These are phyloP conservation scores for Luehdorfia chinensis DNA, from an alignment of 1,140 invertebrate genomes.

Conservation along the genomic window DNA sequence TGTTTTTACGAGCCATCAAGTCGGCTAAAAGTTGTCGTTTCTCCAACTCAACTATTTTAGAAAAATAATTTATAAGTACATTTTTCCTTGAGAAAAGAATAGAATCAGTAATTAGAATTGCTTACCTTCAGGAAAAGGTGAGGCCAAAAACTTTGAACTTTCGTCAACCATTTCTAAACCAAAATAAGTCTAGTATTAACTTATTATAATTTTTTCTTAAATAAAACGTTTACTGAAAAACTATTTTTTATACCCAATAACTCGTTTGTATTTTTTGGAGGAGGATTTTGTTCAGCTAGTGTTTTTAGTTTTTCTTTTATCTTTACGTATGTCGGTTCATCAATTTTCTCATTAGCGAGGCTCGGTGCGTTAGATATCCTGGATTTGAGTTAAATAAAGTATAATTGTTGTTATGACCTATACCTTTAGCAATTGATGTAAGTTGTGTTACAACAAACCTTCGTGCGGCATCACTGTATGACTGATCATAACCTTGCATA, in stretches of 20 bases:
- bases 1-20: constrained; percentile 1
- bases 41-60: background rate
- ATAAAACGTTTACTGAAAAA: no score
- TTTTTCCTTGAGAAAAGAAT: no score
- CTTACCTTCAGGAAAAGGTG: constrained; percentile 8
- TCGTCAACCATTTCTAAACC: constrained; percentile 6
- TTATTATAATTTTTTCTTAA: no score
- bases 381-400: background rate
- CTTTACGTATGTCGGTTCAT: background rate
- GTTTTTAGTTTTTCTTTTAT: background rate
- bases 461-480: background rate
- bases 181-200: no score
- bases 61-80: no score
- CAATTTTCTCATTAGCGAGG: background rate
- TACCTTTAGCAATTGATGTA: no score
- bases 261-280: background rate
- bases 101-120: background rate
- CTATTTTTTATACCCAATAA: no score
- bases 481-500: constrained; percentile 1
- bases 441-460: constrained; percentile 6
- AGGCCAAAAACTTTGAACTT: constrained; percentile 1
- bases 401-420: no score
- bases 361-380: background rate
- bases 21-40: constrained; percentile 2
- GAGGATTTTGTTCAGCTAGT: constrained; percentile 4